A percentile compares a stretch with the other conserved stretches of the same genome.
These are phyloP conservation scores for Rhamnusium bicolor DNA, from an alignment of 2,888 invertebrate genomes.

Conservation along the genomic window DNA sequence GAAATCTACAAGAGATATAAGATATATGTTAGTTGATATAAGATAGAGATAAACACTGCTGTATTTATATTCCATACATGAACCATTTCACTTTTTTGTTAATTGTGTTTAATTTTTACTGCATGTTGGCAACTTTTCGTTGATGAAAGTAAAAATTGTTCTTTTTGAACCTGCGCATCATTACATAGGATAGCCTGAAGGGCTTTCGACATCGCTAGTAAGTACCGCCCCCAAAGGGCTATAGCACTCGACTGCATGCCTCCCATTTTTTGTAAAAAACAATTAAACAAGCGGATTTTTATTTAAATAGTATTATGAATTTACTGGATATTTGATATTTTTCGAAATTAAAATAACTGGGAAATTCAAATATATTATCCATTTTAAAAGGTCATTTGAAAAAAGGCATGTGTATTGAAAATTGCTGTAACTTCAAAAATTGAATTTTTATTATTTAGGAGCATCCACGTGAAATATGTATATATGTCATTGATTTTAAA, in stretches of 20 bases:
- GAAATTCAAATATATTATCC: neutral
- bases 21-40: too few species aligned
- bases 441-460: too few species aligned
- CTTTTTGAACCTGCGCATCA: conserved; percentile 83
- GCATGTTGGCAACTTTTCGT: conserved; percentile 65
- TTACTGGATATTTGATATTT: conserved; percentile 1
- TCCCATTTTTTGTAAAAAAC: conserved; percentile 6
- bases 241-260: conserved; percentile 66
- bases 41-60: neutral
- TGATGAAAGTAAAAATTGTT: conserved; percentile 78
- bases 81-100: neutral
- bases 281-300: conserved; percentile 13
- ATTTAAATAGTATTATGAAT: conserved; percentile 6
- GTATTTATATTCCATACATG: neutral
- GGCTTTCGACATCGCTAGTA: conserved; percentile 67
- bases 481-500: too few species aligned
- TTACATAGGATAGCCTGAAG: conserved; percentile 81
- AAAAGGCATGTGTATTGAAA: neutral
- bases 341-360: neutral
- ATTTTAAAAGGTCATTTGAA: neutral
- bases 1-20: too few species aligned
- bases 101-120: conserved; percentile 39
- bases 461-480: too few species aligned
- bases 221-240: conserved; percentile 64
- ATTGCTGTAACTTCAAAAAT: too few species aligned